phyloP scores from a whole-genome alignment of 2,888 invertebrate genomes.

The Falcaria lacertinaria region DNA sequence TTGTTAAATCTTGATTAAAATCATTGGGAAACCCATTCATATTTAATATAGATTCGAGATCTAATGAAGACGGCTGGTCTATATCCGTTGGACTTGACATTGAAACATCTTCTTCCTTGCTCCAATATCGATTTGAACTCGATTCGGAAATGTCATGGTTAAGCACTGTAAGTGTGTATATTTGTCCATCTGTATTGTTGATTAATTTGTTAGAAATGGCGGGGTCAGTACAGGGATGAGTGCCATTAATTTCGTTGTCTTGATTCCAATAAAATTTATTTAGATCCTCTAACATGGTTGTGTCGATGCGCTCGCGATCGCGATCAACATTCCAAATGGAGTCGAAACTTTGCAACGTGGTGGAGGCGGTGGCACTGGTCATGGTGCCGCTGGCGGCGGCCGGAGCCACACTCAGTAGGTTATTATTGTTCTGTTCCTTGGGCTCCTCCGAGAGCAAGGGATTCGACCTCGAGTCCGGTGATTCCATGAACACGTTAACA shows the following conservation, averaged over 20 bases:
- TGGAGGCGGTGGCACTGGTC: slow-evolving; percentile 63
- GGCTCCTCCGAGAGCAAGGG: slow-evolving; percentile 74
- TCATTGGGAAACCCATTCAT: slow-evolving; percentile 82
- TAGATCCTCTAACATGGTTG: slow-evolving; percentile 89
- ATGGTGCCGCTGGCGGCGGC: slow-evolving; percentile 44
- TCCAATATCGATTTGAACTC: slow-evolving; percentile 82
- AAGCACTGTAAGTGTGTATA: slow-evolving; percentile 92
- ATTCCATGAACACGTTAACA: slow-evolving; percentile 83
- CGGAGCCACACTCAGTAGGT: slow-evolving; percentile 60
- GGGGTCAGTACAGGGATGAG: slow-evolving; percentile 68
- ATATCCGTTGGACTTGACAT: slow-evolving; percentile 81
- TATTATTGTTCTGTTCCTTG: slow-evolving; percentile 83
- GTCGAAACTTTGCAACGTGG: slow-evolving; percentile 75
- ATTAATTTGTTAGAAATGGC: slow-evolving; percentile 74
- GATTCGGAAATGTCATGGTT: slow-evolving; percentile 87
- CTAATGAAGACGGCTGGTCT: slow-evolving; percentile 82
- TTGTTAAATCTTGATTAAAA: slow-evolving; percentile 82
- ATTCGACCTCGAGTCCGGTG: slow-evolving; percentile 73
- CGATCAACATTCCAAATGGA: slow-evolving; percentile 86
- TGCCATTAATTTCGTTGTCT: slow-evolving; percentile 79
- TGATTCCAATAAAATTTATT: slow-evolving; percentile 91
- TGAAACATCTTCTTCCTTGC: slow-evolving; percentile 82
- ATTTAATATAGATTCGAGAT: slow-evolving; percentile 89
- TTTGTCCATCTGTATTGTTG: slow-evolving; percentile 87
- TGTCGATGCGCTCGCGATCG: slow-evolving; percentile 85